phyloP scores from a whole-genome alignment of 1,140 invertebrate species.

The Formica exsecta region DNA sequence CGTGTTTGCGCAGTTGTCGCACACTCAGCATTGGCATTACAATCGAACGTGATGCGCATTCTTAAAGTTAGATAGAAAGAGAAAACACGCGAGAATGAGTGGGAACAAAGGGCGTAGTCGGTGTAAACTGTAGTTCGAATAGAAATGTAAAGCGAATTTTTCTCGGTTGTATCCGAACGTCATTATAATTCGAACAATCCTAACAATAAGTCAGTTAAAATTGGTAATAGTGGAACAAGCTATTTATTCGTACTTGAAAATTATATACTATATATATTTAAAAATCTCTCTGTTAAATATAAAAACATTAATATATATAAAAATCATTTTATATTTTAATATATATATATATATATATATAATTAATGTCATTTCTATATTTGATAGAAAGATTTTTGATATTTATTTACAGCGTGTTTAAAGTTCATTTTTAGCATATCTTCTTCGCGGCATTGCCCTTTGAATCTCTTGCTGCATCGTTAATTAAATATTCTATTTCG shows the following conservation, averaged over 20 bases:
- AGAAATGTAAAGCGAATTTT: background rate
- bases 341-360: no score
- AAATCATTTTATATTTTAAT: no score
- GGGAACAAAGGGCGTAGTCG: background rate
- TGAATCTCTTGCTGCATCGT: background rate
- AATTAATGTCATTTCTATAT: background rate
- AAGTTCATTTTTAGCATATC: no score
- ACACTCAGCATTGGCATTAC: background rate
- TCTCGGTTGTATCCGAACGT: no score
- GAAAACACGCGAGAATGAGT: background rate
- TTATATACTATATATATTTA: no score
- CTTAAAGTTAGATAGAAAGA: background rate
- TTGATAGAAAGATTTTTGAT: background rate
- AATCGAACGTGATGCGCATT: background rate
- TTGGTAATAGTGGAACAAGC: no score
- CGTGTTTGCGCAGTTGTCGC: slow-evolving; percentile 27
- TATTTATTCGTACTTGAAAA: no score
- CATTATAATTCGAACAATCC: background rate
- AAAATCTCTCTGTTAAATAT: no score
- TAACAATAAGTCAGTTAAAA: no score
- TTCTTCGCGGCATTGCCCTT: background rate
- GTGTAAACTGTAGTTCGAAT: background rate
- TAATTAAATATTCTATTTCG: slow-evolving; percentile 3
- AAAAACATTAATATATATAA: no score
- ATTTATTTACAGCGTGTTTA: background rate